Evolutionary conservation across 1,140 invertebrate species (phyloP).

Genomic region (Chlorops oryzae): DNA sequence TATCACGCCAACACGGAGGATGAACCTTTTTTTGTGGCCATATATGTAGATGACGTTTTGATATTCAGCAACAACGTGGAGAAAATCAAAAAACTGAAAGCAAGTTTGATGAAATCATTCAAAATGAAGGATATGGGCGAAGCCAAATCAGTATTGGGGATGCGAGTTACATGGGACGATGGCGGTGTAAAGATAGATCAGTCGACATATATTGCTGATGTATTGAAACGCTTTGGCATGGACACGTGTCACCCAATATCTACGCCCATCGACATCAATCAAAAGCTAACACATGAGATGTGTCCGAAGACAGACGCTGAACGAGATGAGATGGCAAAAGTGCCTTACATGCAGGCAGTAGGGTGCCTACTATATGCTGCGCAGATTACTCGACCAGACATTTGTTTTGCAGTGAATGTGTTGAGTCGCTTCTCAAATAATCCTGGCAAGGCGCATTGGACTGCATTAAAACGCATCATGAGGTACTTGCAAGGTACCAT

Average conservation of each 20-base stretch:
- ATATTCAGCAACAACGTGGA: not conserved
- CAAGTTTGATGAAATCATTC: constrained; percentile 6
- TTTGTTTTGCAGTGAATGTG: constrained; percentile 32
- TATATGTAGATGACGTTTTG: constrained; percentile 14
- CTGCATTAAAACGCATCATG: constrained; percentile 34
- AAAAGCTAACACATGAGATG: not conserved
- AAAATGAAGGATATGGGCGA: constrained; percentile 10
- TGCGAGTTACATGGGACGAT: constrained; percentile 2
- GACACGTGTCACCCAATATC: constrained; percentile 5
- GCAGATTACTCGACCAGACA: constrained; percentile 41
- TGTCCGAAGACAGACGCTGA: too few relatives aligned
- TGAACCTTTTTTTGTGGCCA: constrained; percentile 5
- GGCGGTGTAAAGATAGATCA: not conserved
- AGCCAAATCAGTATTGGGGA: constrained; percentile 7
- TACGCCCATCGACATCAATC: constrained; percentile 6
- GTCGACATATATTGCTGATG: not conserved
- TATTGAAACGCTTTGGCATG: constrained; percentile 5
- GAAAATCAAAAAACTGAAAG: not conserved
- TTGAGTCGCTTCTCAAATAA: constrained; percentile 24
- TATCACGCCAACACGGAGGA: not conserved
- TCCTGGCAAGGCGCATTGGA: constrained; percentile 29
- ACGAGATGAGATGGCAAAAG: constrained; percentile 7
- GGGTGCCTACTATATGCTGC: constrained; percentile 43
- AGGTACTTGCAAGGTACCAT: constrained; percentile 41
- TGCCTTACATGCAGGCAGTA: constrained; percentile 22